Evolutionary conservation across 2,797 vertebrate genomes (phyloP).

Genomic region (Lithobates pipiens): DNA sequence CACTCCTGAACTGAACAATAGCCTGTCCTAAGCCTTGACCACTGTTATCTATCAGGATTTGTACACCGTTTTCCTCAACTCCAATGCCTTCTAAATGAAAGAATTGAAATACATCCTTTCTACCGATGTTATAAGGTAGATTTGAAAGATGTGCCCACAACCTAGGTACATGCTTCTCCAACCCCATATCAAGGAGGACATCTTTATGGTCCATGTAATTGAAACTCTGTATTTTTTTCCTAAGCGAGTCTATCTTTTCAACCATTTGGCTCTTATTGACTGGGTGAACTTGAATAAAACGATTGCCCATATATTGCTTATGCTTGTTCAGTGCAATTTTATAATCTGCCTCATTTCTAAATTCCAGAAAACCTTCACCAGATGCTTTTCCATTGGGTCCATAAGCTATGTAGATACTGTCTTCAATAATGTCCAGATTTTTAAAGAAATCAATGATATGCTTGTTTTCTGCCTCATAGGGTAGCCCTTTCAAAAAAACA

Average conservation of each 20-base stretch:
- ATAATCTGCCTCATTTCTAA: conserved; percentile 91
- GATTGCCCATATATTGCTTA: conserved; percentile 97
- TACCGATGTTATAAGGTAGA: conserved; percentile 95
- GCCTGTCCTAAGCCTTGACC: conserved; percentile 97
- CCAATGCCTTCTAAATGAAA: conserved; percentile 85
- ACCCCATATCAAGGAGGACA: conserved; percentile 79
- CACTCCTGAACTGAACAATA: conserved; percentile 92
- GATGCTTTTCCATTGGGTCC: conserved; percentile 95
- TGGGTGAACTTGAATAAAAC: conserved; percentile 97
- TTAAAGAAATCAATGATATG: conserved; percentile 98
- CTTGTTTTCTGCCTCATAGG: conserved; percentile 96
- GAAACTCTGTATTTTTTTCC: conserved; percentile 88
- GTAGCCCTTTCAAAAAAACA: conserved; percentile 95
- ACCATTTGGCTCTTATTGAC: conserved; percentile 95
- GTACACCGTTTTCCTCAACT: conserved; percentile 90
- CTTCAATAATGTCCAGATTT: conserved; percentile 92
- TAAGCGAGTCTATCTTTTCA: conserved; percentile 94
- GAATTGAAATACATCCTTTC: conserved; percentile 94
- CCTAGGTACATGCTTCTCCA: conserved; percentile 77
- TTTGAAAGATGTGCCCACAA: conserved; percentile 95
- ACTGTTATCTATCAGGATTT: conserved; percentile 90
- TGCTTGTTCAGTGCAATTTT: conserved; percentile 93
- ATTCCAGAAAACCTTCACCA: conserved; percentile 97
- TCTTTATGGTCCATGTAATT: conserved; percentile 88
- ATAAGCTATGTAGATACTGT: conserved; percentile 96